These are phyloP conservation scores for Mesitornis unicolor DNA, from an alignment of 2,113 vertebrate species.

Conservation along the genomic window DNA sequence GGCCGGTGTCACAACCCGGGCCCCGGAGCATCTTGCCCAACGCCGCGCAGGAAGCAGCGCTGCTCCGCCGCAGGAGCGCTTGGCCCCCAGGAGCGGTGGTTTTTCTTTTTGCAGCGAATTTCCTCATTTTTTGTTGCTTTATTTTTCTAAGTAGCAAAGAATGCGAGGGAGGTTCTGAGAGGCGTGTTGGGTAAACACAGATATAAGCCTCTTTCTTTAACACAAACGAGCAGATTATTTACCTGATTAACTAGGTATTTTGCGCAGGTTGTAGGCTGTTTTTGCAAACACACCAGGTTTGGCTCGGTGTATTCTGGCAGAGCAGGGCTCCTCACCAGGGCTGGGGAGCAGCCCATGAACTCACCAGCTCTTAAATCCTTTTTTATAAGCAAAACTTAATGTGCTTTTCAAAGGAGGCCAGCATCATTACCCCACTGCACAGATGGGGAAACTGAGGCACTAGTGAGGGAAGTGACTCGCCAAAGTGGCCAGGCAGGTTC, in stretches of 20 bases:
- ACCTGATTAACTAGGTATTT: conserved; percentile 68
- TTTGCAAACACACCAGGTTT: not conserved
- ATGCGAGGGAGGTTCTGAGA: conserved; percentile 46
- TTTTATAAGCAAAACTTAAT: conserved; percentile 23
- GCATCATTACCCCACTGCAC: not conserved
- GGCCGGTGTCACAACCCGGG: not conserved
- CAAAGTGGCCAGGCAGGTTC: not conserved
- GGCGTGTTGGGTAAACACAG: conserved; percentile 62
- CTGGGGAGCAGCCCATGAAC: not conserved
- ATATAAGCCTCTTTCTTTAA: conserved; percentile 56
- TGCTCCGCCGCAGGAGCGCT: not conserved
- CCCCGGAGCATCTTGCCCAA: not conserved
- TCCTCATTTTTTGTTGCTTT: conserved; percentile 47
- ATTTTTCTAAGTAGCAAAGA: conserved; percentile 52
- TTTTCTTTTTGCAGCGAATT: not conserved
- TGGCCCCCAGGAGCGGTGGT: not conserved
- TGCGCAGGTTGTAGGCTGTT: conserved; percentile 36
- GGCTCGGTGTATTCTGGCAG: not conserved
- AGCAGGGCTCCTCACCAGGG: not conserved
- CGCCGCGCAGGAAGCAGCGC: not conserved
- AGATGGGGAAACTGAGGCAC: conserved; percentile 54
- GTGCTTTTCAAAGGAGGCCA: conserved; percentile 14
- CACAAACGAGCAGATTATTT: conserved; percentile 65
- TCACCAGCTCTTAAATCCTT: not conserved
- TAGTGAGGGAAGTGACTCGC: not conserved